phyloP scores from a whole-genome alignment of 2,797 vertebrate species.

The Delichon dasypus region DNA sequence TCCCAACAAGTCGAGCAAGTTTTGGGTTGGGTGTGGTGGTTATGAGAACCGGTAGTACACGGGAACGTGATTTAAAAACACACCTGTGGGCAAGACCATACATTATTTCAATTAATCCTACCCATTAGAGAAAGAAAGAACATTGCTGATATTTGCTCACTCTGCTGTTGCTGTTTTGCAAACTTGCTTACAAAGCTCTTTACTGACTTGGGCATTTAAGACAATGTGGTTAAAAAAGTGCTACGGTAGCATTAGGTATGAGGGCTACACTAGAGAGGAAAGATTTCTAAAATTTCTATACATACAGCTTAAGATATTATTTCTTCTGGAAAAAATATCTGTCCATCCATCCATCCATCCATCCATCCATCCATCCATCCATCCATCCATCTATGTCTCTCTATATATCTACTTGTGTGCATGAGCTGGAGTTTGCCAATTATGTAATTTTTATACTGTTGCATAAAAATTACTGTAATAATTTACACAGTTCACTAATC shows the following conservation, averaged over 20 bases:
- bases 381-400: neutral
- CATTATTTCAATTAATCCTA: neutral
- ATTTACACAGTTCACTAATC: slow-evolving; percentile 34
- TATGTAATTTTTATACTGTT: neutral
- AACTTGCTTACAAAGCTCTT: neutral
- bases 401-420: neutral
- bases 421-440: neutral
- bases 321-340: neutral
- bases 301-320: neutral
- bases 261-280: neutral
- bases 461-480: slow-evolving; percentile 1
- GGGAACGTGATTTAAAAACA: neutral
- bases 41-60: neutral
- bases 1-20: neutral
- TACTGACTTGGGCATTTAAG: neutral
- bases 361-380: neutral
- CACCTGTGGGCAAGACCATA: neutral
- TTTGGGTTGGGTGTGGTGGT: neutral
- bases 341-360: neutral
- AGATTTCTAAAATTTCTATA: neutral
- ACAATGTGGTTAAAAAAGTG: neutral
- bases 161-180: neutral
- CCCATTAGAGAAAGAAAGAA: neutral
- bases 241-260: neutral
- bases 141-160: neutral